Percentiles rank a stretch among this genome's conserved stretches.
Conservation (phyloP, 2,888 invertebrate genomes). For the Limnephilus lunatus region DNA sequence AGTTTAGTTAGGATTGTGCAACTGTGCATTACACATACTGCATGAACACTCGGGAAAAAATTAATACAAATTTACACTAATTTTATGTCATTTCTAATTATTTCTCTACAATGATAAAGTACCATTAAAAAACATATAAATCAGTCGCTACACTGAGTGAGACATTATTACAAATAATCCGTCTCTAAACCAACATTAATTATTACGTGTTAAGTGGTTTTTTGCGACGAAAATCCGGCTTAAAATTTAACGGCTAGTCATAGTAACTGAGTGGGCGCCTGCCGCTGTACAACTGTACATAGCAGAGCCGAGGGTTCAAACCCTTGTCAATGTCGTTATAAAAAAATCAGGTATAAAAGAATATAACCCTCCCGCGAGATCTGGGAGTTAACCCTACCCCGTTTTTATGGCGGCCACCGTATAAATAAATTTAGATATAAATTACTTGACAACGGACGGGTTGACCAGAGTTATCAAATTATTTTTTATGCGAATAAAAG, state of each 20-base stretch:
- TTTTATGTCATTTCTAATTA: too few species aligned
- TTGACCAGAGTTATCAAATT: not conserved
- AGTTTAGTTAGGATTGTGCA: too few species aligned
- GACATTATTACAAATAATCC: not conserved
- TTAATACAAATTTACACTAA: too few species aligned
- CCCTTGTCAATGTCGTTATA: constrained; percentile 60
- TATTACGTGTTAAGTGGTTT: constrained; percentile 12
- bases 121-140: not conserved
- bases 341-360: constrained; percentile 56
- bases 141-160: not conserved
- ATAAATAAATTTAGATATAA: constrained; percentile 32
- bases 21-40: too few species aligned
- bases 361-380: constrained; percentile 26
- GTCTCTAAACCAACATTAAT: not conserved
- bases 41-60: not conserved
- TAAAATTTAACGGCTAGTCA: constrained; percentile 28
- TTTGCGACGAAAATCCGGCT: not conserved
- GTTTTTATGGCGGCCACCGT: constrained; percentile 18
- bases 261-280: constrained; percentile 41
- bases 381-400: constrained; percentile 39
- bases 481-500: not conserved
- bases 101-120: not conserved
- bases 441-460: not conserved
- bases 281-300: not conserved
- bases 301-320: constrained; percentile 18